A percentile compares a stretch with the other conserved stretches of the same genome.
These are phyloP conservation scores for Nephrotoma flavescens DNA, from an alignment of 2,888 invertebrate genomes.

Conservation along the genomic window DNA sequence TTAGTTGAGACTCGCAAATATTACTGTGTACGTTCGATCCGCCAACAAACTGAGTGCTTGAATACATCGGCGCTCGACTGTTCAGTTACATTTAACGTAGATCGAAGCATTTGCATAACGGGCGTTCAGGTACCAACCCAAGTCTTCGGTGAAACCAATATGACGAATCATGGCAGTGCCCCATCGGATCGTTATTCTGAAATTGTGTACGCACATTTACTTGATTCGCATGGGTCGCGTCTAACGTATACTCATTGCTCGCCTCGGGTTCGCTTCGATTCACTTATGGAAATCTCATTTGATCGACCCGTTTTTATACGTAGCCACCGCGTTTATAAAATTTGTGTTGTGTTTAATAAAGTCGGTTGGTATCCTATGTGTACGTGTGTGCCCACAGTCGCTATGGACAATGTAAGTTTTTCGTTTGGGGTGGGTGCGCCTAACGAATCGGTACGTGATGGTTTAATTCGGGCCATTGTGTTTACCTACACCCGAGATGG, in stretches of 20 bases:
- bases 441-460: slow-evolving; percentile 57
- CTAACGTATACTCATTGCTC: slow-evolving; percentile 73
- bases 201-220: slow-evolving; percentile 64
- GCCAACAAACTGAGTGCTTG: slow-evolving; percentile 54
- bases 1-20: slow-evolving; percentile 39
- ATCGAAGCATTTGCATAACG: slow-evolving; percentile 61
- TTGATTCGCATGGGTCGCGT: slow-evolving; percentile 64
- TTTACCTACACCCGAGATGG: slow-evolving; percentile 35
- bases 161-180: slow-evolving; percentile 11
- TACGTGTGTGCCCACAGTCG: slow-evolving; percentile 49
- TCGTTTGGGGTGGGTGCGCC: slow-evolving; percentile 59
- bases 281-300: slow-evolving; percentile 64
- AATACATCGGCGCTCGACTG: slow-evolving; percentile 64
- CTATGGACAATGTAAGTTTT: slow-evolving; percentile 57
- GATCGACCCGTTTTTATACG: slow-evolving; percentile 67
- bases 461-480: slow-evolving; percentile 63
- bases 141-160: slow-evolving; percentile 31
- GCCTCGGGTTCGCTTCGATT: slow-evolving; percentile 55
- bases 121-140: slow-evolving; percentile 60
- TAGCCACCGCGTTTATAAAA: slow-evolving; percentile 53
- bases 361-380: slow-evolving; percentile 71
- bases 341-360: slow-evolving; percentile 70
- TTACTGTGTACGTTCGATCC: slow-evolving; percentile 51
- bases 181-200: slow-evolving; percentile 44
- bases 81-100: slow-evolving; percentile 64